These are phyloP conservation scores for Palloptera scutellata DNA, from an alignment of 2,888 invertebrate species.

Conservation along the genomic window DNA sequence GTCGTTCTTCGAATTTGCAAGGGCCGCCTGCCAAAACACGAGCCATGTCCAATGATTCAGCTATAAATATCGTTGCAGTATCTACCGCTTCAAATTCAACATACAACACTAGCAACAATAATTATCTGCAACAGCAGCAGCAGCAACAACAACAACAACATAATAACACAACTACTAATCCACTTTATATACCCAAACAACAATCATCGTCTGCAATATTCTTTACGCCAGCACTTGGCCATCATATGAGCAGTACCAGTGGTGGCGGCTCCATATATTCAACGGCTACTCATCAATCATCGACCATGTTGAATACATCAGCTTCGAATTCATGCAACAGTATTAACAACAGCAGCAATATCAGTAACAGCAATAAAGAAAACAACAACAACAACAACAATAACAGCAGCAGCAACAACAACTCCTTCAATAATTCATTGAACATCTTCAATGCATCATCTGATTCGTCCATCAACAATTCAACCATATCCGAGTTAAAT, in stretches of 20 bases:
- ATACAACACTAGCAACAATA: background rate
- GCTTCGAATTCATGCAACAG: conserved; percentile 39
- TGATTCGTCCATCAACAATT: conserved; percentile 48
- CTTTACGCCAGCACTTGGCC: conserved; percentile 27
- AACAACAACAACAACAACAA: conserved; percentile 50
- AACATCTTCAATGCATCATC: conserved; percentile 43
- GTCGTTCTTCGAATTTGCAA: conserved; percentile 35
- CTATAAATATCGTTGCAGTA: conserved; percentile 16
- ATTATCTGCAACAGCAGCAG: conserved; percentile 21
- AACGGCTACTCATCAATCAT: conserved; percentile 41
- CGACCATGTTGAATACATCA: conserved; percentile 48
- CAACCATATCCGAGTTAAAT: conserved; percentile 51
- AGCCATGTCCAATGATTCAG: conserved; percentile 46
- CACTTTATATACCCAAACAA: conserved; percentile 30
- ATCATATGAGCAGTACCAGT: conserved; percentile 3
- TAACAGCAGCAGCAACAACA: conserved; percentile 58
- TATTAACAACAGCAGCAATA: no score
- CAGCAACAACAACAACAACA: conserved; percentile 33
- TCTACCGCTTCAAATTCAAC: conserved; percentile 13
- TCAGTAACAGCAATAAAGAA: background rate
- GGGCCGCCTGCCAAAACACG: conserved; percentile 51
- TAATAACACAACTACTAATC: conserved; percentile 16
- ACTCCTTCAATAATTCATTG: conserved; percentile 52
- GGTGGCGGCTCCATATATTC: conserved; percentile 46
- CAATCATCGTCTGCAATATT: conserved; percentile 27